Evolutionary conservation across 1,140 invertebrate genomes (phyloP).

Genomic region (Aphidius gifuensis): DNA sequence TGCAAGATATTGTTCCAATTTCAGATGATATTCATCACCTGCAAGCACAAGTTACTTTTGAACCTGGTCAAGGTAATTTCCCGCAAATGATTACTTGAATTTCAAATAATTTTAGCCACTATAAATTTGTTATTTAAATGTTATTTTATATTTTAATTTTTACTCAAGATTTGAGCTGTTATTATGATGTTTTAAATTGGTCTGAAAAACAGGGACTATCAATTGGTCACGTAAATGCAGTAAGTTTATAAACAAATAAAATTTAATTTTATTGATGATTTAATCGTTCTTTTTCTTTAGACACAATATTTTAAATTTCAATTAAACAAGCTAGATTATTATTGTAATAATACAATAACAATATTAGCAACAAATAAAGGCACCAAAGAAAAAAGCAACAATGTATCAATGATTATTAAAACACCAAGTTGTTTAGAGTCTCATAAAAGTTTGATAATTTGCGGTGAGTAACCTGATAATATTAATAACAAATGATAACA

Average conservation of each 20-base stretch:
- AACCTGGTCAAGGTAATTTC: constrained; percentile 38
- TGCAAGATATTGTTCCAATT: constrained; percentile 24
- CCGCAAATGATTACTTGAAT: background rate
- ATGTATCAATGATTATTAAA: constrained; percentile 27
- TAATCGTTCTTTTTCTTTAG: constrained; percentile 15
- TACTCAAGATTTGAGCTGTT: constrained; percentile 43
- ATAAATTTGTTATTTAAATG: constrained; percentile 12
- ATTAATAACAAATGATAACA: constrained; percentile 4
- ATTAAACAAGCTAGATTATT: constrained; percentile 31
- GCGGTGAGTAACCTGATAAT: constrained; percentile 38
- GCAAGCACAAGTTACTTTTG: constrained; percentile 31
- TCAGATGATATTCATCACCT: constrained; percentile 20
- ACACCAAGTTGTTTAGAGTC: constrained; percentile 45
- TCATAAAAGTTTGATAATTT: constrained; percentile 39
- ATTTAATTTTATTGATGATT: too few relatives aligned
- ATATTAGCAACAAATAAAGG: constrained; percentile 30
- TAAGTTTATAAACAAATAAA: constrained; percentile 22
- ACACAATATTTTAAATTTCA: constrained; percentile 25
- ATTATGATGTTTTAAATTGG: constrained; percentile 39
- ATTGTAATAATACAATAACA: constrained; percentile 33
- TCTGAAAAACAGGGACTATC: constrained; percentile 28
- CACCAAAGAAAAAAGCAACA: constrained; percentile 26
- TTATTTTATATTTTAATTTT: constrained; percentile 7
- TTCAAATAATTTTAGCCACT: constrained; percentile 4
- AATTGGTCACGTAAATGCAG: constrained; percentile 29